Percentiles rank a stretch among this genome's conserved stretches.
Evolutionary conservation across 2,113 vertebrate genomes (phyloP).

Genomic region (Cavia porcellus): DNA sequence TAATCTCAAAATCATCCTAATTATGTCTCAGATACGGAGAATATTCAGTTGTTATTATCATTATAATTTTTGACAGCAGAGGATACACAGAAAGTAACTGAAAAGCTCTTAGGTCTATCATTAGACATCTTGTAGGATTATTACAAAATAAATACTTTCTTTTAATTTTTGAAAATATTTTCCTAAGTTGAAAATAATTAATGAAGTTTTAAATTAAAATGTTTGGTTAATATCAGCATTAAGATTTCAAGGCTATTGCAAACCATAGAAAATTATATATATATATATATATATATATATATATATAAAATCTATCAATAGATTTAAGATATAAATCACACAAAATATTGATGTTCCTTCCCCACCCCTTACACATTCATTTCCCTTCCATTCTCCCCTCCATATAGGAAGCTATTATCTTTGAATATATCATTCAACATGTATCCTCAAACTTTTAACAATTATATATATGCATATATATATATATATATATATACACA

Average conservation of each 20-base stretch:
- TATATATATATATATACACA: background rate
- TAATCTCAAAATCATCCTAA: conserved; percentile 23
- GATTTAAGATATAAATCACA: background rate
- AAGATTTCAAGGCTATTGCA: background rate
- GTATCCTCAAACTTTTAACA: background rate
- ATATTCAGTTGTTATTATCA: background rate
- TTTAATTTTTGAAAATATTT: background rate
- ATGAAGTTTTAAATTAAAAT: background rate
- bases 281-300: too few relatives aligned
- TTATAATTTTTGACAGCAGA: background rate
- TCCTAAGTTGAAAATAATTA: background rate
- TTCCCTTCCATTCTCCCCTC: background rate
- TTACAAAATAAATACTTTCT: background rate
- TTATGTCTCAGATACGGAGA: background rate
- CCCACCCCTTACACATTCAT: background rate
- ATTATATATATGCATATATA: too few relatives aligned
- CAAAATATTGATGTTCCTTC: background rate
- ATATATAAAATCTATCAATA: background rate
- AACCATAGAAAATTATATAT: background rate
- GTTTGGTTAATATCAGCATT: conserved; percentile 2
- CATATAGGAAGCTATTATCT: background rate
- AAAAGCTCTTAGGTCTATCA: background rate
- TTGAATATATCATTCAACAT: background rate
- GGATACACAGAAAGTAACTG: background rate
- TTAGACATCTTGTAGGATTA: background rate